These are phyloP conservation scores for Arothron firmamentum DNA, from an alignment of 2,113 vertebrate species.

Conservation along the genomic window DNA sequence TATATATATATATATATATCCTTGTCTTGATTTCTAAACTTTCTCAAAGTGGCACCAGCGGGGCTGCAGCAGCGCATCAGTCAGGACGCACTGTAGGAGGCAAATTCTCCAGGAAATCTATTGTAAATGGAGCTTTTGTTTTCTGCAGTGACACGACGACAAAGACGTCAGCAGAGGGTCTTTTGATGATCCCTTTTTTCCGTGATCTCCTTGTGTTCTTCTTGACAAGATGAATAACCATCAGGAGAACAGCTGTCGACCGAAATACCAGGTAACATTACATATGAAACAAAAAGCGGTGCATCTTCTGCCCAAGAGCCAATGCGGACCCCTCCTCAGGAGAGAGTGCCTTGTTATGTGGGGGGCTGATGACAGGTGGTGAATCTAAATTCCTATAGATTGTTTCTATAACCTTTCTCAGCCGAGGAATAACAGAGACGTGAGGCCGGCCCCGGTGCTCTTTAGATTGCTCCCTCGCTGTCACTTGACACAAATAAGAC, in stretches of 20 bases:
- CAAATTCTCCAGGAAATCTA: slow-evolving; percentile 32
- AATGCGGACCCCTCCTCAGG: slow-evolving; percentile 28
- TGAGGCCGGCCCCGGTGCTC: slow-evolving; percentile 64
- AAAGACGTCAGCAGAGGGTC: slow-evolving; percentile 24
- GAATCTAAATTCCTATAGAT: slow-evolving; percentile 65
- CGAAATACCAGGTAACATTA: slow-evolving; percentile 39
- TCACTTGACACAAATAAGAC: slow-evolving; percentile 69
- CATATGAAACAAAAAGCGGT: slow-evolving; percentile 42
- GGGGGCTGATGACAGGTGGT: slow-evolving; percentile 52
- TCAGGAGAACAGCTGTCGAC: slow-evolving; percentile 43
- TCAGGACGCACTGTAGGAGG: slow-evolving; percentile 21
- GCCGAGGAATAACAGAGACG: slow-evolving; percentile 69
- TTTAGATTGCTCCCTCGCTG: slow-evolving; percentile 65
- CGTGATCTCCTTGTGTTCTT: slow-evolving; percentile 33
- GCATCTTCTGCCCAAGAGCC: slow-evolving; percentile 10
- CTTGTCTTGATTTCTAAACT: slow-evolving; percentile 32
- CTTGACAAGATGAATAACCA: slow-evolving; percentile 32
- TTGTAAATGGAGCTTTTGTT: slow-evolving; percentile 45
- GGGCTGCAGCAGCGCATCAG: slow-evolving; percentile 32
- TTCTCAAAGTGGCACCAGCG: slow-evolving; percentile 34
- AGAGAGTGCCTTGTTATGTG: slow-evolving; percentile 34
- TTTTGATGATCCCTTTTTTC: slow-evolving; percentile 40
- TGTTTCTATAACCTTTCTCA: slow-evolving; percentile 71
- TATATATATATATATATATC: no score
- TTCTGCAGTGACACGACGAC: slow-evolving; percentile 24